Evolutionary conservation across 2,797 vertebrate species (phyloP).

Genomic region (Caiman crocodilus): DNA sequence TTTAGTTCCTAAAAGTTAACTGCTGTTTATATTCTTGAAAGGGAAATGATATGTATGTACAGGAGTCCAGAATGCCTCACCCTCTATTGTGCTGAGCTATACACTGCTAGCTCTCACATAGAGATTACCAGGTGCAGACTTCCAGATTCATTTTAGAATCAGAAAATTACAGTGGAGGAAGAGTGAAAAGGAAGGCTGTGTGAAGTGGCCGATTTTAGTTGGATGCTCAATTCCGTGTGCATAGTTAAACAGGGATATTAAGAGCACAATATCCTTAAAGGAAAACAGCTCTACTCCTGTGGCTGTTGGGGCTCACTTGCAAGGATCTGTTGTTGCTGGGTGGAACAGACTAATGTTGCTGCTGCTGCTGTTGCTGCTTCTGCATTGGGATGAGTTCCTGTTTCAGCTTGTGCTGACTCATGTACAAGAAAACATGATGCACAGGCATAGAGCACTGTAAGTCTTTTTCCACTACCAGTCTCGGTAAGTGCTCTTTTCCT

Average conservation of each 20-base stretch:
- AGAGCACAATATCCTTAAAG: not conserved
- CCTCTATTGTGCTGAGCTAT: not conserved
- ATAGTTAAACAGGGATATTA: not conserved
- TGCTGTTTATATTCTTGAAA: not conserved
- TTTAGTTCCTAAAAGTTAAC: not conserved
- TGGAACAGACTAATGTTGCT: constrained; percentile 45
- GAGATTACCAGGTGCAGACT: not conserved
- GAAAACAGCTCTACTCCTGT: constrained; percentile 52
- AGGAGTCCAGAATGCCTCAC: not conserved
- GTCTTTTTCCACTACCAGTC: constrained; percentile 29
- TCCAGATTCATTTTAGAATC: not conserved
- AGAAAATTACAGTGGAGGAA: not conserved
- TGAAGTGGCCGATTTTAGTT: not conserved
- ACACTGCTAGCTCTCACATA: not conserved
- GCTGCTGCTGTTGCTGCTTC: constrained; percentile 42
- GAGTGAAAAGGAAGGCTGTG: not conserved
- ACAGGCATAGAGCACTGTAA: constrained; percentile 23
- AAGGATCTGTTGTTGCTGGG: constrained; percentile 68
- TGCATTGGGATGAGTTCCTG: constrained; percentile 49
- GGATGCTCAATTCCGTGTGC: not conserved
- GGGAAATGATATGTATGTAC: not conserved
- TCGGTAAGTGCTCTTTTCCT: constrained; percentile 46
- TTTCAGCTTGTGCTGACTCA: constrained; percentile 76
- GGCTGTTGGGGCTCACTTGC: constrained; percentile 50
- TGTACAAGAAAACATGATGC: constrained; percentile 45